Percentiles rank a stretch among this genome's conserved stretches.
Evolutionary conservation across 1,140 invertebrate genomes (phyloP).

Genomic region (Reticulitermes speratus): DNA sequence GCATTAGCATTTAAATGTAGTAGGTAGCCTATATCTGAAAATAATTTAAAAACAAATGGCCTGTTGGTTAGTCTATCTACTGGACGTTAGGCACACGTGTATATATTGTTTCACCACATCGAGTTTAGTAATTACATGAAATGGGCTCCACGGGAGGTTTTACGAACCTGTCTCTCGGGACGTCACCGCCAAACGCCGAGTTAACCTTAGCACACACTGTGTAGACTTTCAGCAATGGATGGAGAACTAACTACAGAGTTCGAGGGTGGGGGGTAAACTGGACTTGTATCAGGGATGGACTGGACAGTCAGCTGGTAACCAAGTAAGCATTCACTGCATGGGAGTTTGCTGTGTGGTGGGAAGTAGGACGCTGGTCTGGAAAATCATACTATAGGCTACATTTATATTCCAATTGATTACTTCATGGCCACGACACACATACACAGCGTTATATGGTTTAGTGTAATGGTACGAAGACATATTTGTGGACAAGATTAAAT

Average conservation of each 20-base stretch:
- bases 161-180: neutral
- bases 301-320: neutral
- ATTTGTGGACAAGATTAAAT: too few species aligned
- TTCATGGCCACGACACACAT: too few species aligned
- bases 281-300: neutral
- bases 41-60: neutral
- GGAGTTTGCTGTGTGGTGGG: too few species aligned
- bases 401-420: too few species aligned
- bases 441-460: too few species aligned
- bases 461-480: too few species aligned
- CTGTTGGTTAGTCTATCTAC: neutral
- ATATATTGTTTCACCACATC: neutral
- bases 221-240: neutral
- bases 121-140: conserved; percentile 6
- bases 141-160: neutral
- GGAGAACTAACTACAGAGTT: too few species aligned
- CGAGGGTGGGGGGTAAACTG: neutral
- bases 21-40: neutral
- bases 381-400: too few species aligned
- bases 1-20: neutral
- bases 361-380: too few species aligned
- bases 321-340: too few species aligned
- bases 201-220: neutral
- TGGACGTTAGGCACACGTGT: neutral
- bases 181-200: conserved; percentile 8